Base-by-base conservation (phyloP, 2,113 vertebrate genomes). In the Mustela lutreola region DNA sequence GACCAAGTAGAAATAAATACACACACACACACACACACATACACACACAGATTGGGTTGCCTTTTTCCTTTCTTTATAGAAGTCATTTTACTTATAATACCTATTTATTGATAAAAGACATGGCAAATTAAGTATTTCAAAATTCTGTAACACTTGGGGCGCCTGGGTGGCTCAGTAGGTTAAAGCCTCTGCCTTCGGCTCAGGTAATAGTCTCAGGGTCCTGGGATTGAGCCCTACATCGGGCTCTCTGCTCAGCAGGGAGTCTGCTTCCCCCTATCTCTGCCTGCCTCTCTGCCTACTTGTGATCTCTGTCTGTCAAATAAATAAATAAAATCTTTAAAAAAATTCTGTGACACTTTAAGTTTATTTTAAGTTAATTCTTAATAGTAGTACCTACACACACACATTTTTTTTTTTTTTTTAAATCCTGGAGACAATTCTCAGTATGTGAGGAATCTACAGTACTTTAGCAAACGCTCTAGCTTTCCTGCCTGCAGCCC, bases 41-140 rank as follows among this genome's bases (percentile, higher is more conserved):
- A 75, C 39, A 60, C 4, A 42, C 18, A 67, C 9, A 53, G 33
- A 53, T 24, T 53, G 53, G 9, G 28, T 31, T 58, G 3, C 4
- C 36, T 89, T 95, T 76, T 28, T 33, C 42, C 31, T 60, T 67
- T 58, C 70, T 50, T 67, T 70, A 22, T 45, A 85, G 1, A 7
- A 21, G 19, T 75, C 79, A 15, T 88, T 95, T 93, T 87, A 83
- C 62, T 91, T 96, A 53, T 2, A 42, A 48, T 84, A 82, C 33
- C 14, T 81, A 2, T 7, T 95, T 82, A 73, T 88, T 78, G 3
- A 89, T 67, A 65, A 94, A 82, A 87, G 24, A 14, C 2, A 87
- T 12, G 82, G 86, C 12, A 91, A 82, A 63, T 62, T 88, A 75
- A 65, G 12, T 4, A 58, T 31, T 93, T 70, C n/a, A 79, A 9